Conservation (phyloP, 2,888 invertebrate genomes). For the Caenorhabditis wallacei region DNA sequence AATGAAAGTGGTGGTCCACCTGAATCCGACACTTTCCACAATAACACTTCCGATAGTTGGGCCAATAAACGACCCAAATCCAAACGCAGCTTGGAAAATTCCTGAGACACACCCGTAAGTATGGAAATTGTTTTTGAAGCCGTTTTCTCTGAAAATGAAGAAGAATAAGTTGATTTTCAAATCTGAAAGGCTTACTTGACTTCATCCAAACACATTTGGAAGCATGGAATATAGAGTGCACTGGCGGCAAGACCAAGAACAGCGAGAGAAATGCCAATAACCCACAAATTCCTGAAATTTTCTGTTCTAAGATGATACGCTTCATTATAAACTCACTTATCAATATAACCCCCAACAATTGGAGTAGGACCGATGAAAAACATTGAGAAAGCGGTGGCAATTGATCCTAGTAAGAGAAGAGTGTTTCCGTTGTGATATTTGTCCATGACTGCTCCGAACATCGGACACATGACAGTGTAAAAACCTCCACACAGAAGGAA, state of each 20-base stretch:
- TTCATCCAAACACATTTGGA: slow-evolving; percentile 90
- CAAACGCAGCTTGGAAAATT: slow-evolving; percentile 93
- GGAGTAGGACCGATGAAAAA: slow-evolving; percentile 83
- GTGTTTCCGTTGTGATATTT: slow-evolving; percentile 70
- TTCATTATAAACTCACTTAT: slow-evolving; percentile 36
- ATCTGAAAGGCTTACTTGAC: slow-evolving; percentile 86
- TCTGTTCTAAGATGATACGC: too few relatives aligned
- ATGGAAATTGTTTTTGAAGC: slow-evolving; percentile 90
- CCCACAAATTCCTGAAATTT: slow-evolving; percentile 76
- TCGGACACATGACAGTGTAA: slow-evolving; percentile 80
- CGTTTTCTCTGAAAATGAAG: slow-evolving; percentile 82
- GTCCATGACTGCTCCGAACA: slow-evolving; percentile 83
- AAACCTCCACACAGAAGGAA: slow-evolving; percentile 82
- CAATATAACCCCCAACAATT: slow-evolving; percentile 65
- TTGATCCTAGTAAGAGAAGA: slow-evolving; percentile 81
- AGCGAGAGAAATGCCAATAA: slow-evolving; percentile 87
- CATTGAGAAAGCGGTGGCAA: slow-evolving; percentile 80
- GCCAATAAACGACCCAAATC: slow-evolving; percentile 87
- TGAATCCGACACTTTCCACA: slow-evolving; percentile 83
- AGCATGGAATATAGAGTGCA: slow-evolving; percentile 91
- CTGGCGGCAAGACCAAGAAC: slow-evolving; percentile 91
- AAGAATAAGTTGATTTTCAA: slow-evolving; percentile 3
- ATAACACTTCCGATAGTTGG: slow-evolving; percentile 82
- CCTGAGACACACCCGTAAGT: slow-evolving; percentile 94
- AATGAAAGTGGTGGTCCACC: slow-evolving; percentile 83